A percentile compares a stretch with the other conserved stretches of the same genome.
These are phyloP conservation scores for Pelobates cultripes DNA, from an alignment of 2,797 vertebrate species.

Conservation along the genomic window DNA sequence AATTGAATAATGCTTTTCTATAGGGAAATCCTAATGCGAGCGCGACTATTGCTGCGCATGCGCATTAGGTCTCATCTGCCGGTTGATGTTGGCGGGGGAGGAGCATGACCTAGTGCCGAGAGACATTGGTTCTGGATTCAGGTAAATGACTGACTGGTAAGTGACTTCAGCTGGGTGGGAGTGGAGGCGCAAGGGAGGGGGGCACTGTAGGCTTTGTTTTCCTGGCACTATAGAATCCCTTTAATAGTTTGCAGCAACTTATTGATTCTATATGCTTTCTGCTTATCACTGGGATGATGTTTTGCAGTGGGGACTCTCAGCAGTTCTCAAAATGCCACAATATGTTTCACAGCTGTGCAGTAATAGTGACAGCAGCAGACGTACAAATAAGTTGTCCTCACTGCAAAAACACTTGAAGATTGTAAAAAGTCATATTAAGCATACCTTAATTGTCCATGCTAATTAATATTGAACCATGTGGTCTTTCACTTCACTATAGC, in stretches of 20 bases:
- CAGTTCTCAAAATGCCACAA: constrained; percentile 7
- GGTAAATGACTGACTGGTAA: too few relatives aligned
- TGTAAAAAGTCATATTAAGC: constrained; percentile 39
- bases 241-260: not conserved
- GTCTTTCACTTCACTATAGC: constrained; percentile 29
- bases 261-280: not conserved
- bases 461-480: constrained; percentile 35
- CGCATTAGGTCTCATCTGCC: too few relatives aligned
- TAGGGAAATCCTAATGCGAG: too few relatives aligned
- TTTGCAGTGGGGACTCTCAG: not conserved
- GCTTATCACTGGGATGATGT: not conserved
- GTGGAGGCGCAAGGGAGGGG: too few relatives aligned
- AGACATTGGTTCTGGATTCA: too few relatives aligned
- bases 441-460: constrained; percentile 40
- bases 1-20: too few relatives aligned
- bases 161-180: too few relatives aligned
- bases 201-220: too few relatives aligned
- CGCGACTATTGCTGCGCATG: too few relatives aligned
- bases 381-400: constrained; percentile 20
- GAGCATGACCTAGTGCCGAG: too few relatives aligned
- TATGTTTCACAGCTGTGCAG: constrained; percentile 1
- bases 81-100: too few relatives aligned
- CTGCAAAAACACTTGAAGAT: constrained; percentile 25
- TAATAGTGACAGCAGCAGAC: not conserved
- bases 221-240: too few relatives aligned